Evolutionary conservation across 1,140 invertebrate genomes (phyloP), one percentile per base, ranked within the genome.

Genomic region (Hypothenemus hampei): DNA sequence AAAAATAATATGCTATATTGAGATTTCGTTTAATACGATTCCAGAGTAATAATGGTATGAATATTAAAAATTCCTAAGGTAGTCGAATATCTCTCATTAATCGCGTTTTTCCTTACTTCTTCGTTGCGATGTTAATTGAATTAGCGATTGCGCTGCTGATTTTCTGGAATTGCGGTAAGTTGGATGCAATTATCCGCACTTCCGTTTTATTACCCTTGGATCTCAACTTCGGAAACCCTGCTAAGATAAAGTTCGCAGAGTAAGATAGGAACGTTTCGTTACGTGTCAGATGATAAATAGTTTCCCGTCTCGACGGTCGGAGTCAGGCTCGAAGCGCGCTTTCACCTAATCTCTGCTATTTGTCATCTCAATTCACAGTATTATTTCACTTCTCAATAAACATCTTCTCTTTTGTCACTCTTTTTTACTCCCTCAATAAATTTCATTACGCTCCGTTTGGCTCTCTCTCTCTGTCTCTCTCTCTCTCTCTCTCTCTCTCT

Each of bases 361-460:
- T 67, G 66, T 67, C 66, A 67, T 67, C 61, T 57, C 47, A 57
- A 64, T 46, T 67, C 22, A 29, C 43, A 60, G 63, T 65, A 65
- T 66, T 66, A 64, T 66, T 65, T 66, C 64, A 64, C 59, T 60
- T 54, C 33, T 61, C 66, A 65, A 67, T 67, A 64, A 64, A 43
- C 18, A 39, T n/a, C 36, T n/a, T n/a, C n/a, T n/a, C n/a, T n/a
- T n/a, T n/a, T n/a, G n/a, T n/a, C n/a, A n/a, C n/a, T n/a, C n/a
- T n/a, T n/a, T n/a, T n/a, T n/a, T n/a, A n/a, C n/a, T n/a, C n/a
- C n/a, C n/a, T n/a, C n/a, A n/a, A n/a, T n/a, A n/a, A n/a, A n/a
- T n/a, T n/a, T n/a, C n/a, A n/a, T n/a, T n/a, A n/a, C n/a, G n/a
- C n/a, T n/a, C n/a, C n/a, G n/a, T n/a, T n/a, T n/a, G n/a, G n/a